These are phyloP conservation scores for Brassicogethes aeneus DNA, from an alignment of 2,888 invertebrate genomes.

Conservation along the genomic window DNA sequence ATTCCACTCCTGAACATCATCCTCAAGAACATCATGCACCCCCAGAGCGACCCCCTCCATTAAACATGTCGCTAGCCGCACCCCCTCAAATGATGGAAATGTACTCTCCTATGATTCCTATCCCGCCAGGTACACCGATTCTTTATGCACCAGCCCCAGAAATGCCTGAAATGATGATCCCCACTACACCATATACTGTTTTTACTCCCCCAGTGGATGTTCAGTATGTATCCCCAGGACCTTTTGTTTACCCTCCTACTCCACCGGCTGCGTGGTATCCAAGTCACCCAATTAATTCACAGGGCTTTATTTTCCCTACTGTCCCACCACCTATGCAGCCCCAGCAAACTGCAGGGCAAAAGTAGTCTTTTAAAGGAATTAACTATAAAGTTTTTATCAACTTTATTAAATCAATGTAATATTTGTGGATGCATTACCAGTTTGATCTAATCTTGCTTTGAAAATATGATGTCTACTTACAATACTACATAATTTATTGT, in stretches of 20 bases:
- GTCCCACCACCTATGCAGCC: too few relatives aligned
- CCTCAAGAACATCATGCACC: too few relatives aligned
- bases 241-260: conserved; percentile 24
- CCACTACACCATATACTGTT: conserved; percentile 17
- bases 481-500: too few relatives aligned
- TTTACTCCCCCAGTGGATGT: conserved; percentile 24
- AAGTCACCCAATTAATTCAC: conserved; percentile 18
- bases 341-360: not conserved
- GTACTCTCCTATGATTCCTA: conserved; percentile 21
- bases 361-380: too few relatives aligned
- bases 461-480: too few relatives aligned
- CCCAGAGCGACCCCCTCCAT: conserved; percentile 10
- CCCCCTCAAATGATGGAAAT: conserved; percentile 21
- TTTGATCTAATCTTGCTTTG: too few relatives aligned
- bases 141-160: conserved; percentile 20
- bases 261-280: conserved; percentile 25
- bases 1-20: too few relatives aligned
- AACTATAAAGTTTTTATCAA: too few relatives aligned
- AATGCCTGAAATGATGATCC: conserved; percentile 22
- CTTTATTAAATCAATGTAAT: too few relatives aligned
- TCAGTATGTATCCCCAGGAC: conserved; percentile 21
- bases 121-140: conserved; percentile 22
- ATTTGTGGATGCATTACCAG: too few relatives aligned
- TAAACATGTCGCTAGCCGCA: conserved; percentile 12
- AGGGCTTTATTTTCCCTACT: conserved; percentile 28